A percentile compares a stretch with the other conserved stretches of the same genome.
Evolutionary conservation across 2,888 invertebrate species (phyloP).

Genomic region (Lepas anatifera): DNA sequence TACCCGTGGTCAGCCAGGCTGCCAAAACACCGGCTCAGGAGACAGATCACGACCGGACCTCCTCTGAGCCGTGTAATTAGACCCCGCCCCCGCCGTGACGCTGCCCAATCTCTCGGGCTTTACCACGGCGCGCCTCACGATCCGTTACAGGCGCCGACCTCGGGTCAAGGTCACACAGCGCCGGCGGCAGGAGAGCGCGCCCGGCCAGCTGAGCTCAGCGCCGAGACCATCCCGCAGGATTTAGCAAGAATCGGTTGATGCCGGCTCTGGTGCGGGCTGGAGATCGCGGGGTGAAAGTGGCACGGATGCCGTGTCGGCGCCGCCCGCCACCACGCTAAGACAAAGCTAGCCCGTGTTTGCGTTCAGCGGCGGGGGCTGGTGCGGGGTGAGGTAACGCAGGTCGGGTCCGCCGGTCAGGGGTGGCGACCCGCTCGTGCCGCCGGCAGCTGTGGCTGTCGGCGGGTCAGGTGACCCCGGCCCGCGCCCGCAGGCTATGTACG

Average conservation of each 20-base stretch:
- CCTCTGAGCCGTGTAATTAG: too few relatives aligned
- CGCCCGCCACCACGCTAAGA: not conserved
- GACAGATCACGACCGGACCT: too few relatives aligned
- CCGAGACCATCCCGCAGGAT: not conserved
- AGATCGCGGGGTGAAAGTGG: conserved; percentile 6
- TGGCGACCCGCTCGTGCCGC: not conserved
- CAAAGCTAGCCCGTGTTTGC: not conserved
- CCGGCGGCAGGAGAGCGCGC: not conserved
- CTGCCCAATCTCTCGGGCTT: too few relatives aligned
- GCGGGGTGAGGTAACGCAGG: conserved; percentile 5
- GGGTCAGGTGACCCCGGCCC: too few relatives aligned
- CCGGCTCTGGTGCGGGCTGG: too few relatives aligned
- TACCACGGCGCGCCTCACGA: not conserved
- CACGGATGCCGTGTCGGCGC: not conserved
- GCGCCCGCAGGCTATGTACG: too few relatives aligned
- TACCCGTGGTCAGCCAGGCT: too few relatives aligned
- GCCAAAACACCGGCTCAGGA: too few relatives aligned
- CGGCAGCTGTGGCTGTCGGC: not conserved
- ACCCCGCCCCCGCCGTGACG: too few relatives aligned
- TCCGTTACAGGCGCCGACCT: not conserved
- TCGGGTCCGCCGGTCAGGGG: conserved; percentile 1
- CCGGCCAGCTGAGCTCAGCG: too few relatives aligned
- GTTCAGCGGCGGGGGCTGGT: not conserved
- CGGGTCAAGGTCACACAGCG: not conserved
- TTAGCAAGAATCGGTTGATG: conserved; percentile 4